Evolutionary conservation across 92 coral and sea anemone species (phyloP), one percentile per base, ranked within the genome.

Genomic region (Porites evermanni): DNA sequence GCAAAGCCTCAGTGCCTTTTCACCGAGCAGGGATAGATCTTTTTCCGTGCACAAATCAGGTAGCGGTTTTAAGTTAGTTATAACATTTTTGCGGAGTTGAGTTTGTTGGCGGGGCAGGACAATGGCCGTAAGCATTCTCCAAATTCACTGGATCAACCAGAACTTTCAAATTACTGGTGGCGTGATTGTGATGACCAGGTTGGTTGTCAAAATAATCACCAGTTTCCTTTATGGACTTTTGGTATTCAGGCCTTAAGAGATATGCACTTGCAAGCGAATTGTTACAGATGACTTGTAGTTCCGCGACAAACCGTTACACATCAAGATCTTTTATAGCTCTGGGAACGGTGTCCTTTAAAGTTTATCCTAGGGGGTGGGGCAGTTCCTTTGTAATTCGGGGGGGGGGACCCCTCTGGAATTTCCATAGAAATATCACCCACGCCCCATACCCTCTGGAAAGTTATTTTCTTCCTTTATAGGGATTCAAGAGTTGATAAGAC

Each of bases 191-290:
- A 59, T 85, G 79, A 76, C 90, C 93, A 14, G 92, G 92, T 17
- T 79, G 23, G n/a, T 78, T 54, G 23, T 90, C 66, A 64, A 90
- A 90, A 56, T 86, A 86, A 47, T 67, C 20, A 16, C 10, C 12
- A 5, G 64, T 79, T 21, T 59, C 54, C 56, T 90, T 76, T n/a
- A 74, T 60, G 64, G 77, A 51, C n/a, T 32, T 16, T 26, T 58
- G 66, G 53, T 79, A 90, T 64, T 90, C 88, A 18, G 75, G 74
- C 53, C 38, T 32, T 84, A 81, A 90, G 18, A 70, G 20, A 64
- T 91, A 84, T 12, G 92, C 92, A 66, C 92, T 84, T 5, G 26
- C 26, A n/a, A n/a, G n/a, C n/a, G n/a, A n/a, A n/a, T n/a, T n/a
- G n/a, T n/a, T n/a, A n/a, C n/a, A n/a, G n/a, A n/a, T n/a, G n/a